These are phyloP conservation scores for Listrodromus nycthemerus DNA, from an alignment of 2,888 invertebrate genomes.

Conservation along the genomic window DNA sequence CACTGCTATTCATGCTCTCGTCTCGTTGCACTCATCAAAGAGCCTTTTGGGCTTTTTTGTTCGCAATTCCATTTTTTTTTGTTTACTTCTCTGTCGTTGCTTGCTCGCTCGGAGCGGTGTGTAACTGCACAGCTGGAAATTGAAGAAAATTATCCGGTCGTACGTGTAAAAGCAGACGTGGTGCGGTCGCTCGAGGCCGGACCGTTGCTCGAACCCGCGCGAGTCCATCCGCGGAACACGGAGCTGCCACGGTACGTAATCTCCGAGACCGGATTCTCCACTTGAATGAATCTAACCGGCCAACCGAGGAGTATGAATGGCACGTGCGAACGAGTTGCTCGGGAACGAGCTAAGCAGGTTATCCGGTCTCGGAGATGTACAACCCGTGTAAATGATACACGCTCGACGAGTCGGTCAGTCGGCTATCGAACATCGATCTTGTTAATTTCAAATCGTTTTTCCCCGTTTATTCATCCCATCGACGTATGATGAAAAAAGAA, in stretches of 20 bases:
- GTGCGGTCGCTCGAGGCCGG: constrained; percentile 22
- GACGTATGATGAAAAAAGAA: too few species aligned
- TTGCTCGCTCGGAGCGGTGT: neutral
- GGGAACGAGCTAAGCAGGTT: constrained; percentile 38
- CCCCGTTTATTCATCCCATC: neutral
- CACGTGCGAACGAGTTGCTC: constrained; percentile 59
- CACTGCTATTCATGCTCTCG: constrained; percentile 35
- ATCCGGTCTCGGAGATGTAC: constrained; percentile 57
- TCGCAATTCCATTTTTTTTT: neutral
- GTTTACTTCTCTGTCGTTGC: neutral
- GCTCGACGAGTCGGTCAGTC: constrained; percentile 60
- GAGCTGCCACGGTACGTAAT: constrained; percentile 24
- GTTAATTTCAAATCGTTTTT: constrained; percentile 2
- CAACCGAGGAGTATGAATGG: constrained; percentile 54
- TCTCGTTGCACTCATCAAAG: constrained; percentile 21
- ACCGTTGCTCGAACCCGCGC: constrained; percentile 42
- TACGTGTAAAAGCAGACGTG: constrained; percentile 6
- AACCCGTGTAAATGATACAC: constrained; percentile 35
- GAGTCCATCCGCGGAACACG: constrained; percentile 8
- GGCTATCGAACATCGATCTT: constrained; percentile 37
- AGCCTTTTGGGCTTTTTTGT: neutral
- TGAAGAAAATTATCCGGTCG: constrained; percentile 3
- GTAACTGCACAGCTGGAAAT: constrained; percentile 1
- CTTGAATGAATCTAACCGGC: constrained; percentile 60
- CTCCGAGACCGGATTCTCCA: constrained; percentile 63